Evolutionary conservation across 2,113 vertebrate species (phyloP).

Genomic region (Cairina moschata): DNA sequence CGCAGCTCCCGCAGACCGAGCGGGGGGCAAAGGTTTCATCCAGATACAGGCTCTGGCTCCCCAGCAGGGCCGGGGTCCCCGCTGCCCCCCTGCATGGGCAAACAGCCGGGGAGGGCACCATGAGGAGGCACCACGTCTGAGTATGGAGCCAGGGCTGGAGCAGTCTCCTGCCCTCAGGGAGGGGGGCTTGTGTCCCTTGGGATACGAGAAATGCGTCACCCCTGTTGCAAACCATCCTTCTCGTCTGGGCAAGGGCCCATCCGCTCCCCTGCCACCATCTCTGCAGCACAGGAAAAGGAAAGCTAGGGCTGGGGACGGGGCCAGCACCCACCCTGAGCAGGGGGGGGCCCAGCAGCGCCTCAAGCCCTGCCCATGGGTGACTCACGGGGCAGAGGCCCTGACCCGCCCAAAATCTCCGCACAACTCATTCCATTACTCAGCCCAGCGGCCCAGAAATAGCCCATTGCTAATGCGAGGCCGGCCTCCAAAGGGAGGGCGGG

Average conservation of each 20-base stretch:
- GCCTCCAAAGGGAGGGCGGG: rapidly evolving
- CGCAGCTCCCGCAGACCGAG: background rate
- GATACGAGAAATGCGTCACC: background rate
- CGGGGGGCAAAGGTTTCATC: background rate
- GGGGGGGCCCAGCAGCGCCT: background rate
- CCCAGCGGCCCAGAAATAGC: slow-evolving; percentile 35
- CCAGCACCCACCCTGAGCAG: background rate
- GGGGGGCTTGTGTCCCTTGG: background rate
- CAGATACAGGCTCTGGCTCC: background rate
- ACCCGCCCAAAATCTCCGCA: slow-evolving; percentile 49
- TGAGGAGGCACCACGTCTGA: background rate
- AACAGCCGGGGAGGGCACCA: background rate
- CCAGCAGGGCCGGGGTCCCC: background rate
- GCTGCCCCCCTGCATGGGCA: rapidly evolving
- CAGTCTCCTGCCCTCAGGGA: background rate
- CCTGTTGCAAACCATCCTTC: background rate
- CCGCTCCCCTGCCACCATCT: background rate
- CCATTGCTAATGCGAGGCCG: background rate
- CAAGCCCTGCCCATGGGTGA: rapidly evolving
- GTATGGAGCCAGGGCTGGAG: background rate
- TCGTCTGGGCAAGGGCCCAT: rapidly evolving
- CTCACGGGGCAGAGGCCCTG: slow-evolving; percentile 16
- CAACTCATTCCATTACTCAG: slow-evolving; percentile 56
- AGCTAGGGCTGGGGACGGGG: background rate
- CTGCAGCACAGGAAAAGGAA: background rate